Conservation (phyloP, 2,113 vertebrate species). For the Ranitomeya imitator region DNA sequence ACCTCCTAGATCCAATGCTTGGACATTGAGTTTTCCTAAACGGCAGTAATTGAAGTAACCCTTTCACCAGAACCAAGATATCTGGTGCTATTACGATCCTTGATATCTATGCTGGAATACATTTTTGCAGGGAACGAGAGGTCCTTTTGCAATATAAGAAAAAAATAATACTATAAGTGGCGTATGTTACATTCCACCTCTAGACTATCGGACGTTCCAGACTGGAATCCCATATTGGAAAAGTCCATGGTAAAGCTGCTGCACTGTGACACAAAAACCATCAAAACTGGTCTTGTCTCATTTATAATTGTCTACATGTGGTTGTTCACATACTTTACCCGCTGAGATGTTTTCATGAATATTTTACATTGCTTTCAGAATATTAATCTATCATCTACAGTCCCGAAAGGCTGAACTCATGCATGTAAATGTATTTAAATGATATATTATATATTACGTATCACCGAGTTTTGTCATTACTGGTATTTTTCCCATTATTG, state of each 20-base stretch:
- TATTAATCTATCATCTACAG: slow-evolving; percentile 29
- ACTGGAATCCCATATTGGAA: not conserved
- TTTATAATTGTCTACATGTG: slow-evolving; percentile 5
- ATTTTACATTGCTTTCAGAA: slow-evolving; percentile 34
- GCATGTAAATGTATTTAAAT: slow-evolving; percentile 33
- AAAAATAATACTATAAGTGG: too few relatives aligned
- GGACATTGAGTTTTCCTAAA: too few relatives aligned
- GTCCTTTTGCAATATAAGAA: too few relatives aligned
- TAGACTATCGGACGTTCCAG: too few relatives aligned
- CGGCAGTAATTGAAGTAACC: too few relatives aligned
- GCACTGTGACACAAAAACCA: not conserved
- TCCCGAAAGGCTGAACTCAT: not conserved
- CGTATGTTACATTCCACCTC: too few relatives aligned
- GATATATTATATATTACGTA: slow-evolving; percentile 2
- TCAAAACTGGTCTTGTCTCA: not conserved
- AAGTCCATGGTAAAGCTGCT: not conserved
- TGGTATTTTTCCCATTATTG: slow-evolving; percentile 4
- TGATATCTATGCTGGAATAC: too few relatives aligned
- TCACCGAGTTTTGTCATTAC: not conserved
- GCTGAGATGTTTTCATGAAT: slow-evolving; percentile 37
- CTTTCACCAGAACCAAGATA: too few relatives aligned
- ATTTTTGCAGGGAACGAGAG: too few relatives aligned
- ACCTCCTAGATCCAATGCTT: too few relatives aligned
- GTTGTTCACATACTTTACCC: not conserved
- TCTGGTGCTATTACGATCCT: too few relatives aligned